Evolutionary conservation across 2,888 invertebrate genomes (phyloP).

Genomic region (Phasia obesa): DNA sequence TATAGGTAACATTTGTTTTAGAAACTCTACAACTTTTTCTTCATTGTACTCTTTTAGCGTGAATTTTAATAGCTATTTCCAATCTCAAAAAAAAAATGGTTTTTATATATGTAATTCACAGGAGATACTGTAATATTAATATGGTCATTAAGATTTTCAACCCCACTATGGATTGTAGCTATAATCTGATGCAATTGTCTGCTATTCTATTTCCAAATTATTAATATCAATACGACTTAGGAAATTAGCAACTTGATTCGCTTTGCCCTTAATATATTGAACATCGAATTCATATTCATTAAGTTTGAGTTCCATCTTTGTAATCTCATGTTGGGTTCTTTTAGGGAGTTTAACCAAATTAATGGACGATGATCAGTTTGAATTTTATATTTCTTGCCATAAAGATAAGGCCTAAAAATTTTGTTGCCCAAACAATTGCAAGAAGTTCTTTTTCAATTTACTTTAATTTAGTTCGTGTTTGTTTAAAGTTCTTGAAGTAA

Average conservation of each 20-base stretch:
- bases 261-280: conserved; percentile 48
- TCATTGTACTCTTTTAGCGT: conserved; percentile 4
- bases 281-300: conserved; percentile 48
- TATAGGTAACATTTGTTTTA: background rate
- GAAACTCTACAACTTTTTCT: background rate
- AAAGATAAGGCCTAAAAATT: conserved; percentile 29
- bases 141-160: conserved; percentile 44
- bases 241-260: conserved; percentile 17
- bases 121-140: conserved; percentile 17
- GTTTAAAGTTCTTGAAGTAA: conserved; percentile 19
- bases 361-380: conserved; percentile 35
- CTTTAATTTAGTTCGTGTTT: conserved; percentile 16
- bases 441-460: conserved; percentile 10
- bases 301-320: conserved; percentile 27
- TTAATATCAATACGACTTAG: conserved; percentile 31
- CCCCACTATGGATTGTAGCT: conserved; percentile 52
- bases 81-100: conserved; percentile 53
- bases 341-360: conserved; percentile 27
- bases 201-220: conserved; percentile 19
- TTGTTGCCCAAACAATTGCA: conserved; percentile 5
- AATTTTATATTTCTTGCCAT: conserved; percentile 13
- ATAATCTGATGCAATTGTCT: conserved; percentile 11
- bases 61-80: background rate
- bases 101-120: conserved; percentile 55
- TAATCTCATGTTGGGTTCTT: conserved; percentile 2